Conservation (phyloP, 2,797 vertebrate genomes). For the Cercopithecus hamlyni region DNA sequence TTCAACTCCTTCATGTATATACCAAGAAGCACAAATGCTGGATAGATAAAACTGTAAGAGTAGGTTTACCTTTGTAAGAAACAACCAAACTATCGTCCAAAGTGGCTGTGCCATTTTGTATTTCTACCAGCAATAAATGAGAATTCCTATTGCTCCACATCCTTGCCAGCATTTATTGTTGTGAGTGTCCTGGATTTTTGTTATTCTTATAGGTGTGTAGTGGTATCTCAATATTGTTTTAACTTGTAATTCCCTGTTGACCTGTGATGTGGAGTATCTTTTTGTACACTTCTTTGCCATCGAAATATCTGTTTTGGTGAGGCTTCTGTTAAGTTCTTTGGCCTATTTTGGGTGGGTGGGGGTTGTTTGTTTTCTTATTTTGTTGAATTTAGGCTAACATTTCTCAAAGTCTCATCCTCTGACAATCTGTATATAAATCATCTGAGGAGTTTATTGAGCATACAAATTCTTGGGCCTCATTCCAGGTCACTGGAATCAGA, state of each 20-base stretch:
- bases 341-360: not conserved
- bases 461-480: rapidly evolving
- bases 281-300: not conserved
- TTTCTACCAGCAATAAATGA: not conserved
- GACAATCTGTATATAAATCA: not conserved
- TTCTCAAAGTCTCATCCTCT: not conserved
- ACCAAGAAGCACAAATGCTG: not conserved
- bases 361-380: not conserved
- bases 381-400: not conserved
- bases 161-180: not conserved
- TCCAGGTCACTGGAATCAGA: not conserved
- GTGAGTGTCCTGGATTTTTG: not conserved
- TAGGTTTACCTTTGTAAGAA: not conserved
- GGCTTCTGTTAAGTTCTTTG: not conserved
- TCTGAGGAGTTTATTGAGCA: not conserved
- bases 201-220: not conserved
- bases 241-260: not conserved
- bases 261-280: not conserved
- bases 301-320: not conserved
- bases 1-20: not conserved
- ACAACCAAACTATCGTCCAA: not conserved
- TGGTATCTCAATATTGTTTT: not conserved
- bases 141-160: not conserved
- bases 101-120: not conserved
- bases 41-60: not conserved